A percentile compares a stretch with the other conserved stretches of the same genome.
Conservation (phyloP, 2,797 vertebrate species). For the Melanotaenia trifasciata region DNA sequence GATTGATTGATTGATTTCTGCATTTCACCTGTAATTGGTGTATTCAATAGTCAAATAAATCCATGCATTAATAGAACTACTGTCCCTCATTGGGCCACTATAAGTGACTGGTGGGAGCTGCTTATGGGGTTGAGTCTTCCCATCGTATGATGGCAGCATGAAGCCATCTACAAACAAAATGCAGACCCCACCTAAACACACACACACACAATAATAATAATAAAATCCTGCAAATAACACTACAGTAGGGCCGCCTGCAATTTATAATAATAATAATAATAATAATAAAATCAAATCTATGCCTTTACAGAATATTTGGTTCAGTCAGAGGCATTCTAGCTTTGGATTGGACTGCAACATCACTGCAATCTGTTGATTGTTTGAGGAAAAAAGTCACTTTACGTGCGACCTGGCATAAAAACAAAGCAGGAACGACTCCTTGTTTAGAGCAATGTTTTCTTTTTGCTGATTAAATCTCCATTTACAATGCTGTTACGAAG, state of each 20-base stretch:
- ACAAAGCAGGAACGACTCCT: too few species aligned
- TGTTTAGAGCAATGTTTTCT: too few species aligned
- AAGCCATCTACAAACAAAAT: constrained; percentile 44
- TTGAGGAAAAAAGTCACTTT: too few species aligned
- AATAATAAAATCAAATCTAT: constrained; percentile 10
- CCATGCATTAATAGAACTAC: constrained; percentile 16
- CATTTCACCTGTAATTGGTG: constrained; percentile 1
- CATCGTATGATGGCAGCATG: constrained; percentile 33
- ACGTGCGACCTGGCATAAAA: too few species aligned
- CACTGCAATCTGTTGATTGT: too few species aligned
- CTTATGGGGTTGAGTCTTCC: constrained; percentile 13
- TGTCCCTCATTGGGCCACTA: constrained; percentile 11
- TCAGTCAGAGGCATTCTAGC: background rate
- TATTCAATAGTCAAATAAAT: constrained; percentile 32
- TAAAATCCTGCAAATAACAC: constrained; percentile 15
- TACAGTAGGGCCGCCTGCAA: too few species aligned
- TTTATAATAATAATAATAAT: background rate
- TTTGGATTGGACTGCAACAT: background rate
- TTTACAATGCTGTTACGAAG: too few species aligned
- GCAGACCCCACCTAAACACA: constrained; percentile 30
- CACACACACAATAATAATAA: too few species aligned
- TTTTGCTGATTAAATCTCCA: too few species aligned
- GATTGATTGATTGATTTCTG: background rate
- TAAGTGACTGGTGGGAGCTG: constrained; percentile 17
- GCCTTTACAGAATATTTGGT: background rate